A percentile compares a stretch with the other conserved stretches of the same genome.
Evolutionary conservation across 2,888 invertebrate species (phyloP).

Genomic region (Coecobrya sp.): DNA sequence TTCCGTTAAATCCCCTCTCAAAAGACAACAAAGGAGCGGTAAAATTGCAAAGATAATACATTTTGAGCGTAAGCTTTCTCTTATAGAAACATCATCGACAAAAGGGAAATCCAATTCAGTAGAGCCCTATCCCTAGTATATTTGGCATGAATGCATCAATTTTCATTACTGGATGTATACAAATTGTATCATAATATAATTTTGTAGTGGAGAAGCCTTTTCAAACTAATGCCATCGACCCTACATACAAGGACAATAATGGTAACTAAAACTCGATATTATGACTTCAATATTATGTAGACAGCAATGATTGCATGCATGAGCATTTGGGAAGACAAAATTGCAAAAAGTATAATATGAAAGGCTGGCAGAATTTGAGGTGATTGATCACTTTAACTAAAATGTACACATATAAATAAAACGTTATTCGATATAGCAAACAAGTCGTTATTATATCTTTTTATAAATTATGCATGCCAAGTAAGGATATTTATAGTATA

Average conservation of each 20-base stretch:
- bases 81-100: not conserved
- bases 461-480: too few species aligned
- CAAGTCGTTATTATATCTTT: too few species aligned
- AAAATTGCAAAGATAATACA: conserved; percentile 15
- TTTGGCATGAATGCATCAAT: not conserved
- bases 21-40: not conserved
- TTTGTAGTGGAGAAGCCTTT: not conserved
- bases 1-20: not conserved
- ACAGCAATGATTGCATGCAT: too few species aligned
- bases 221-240: conserved; percentile 16
- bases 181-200: not conserved
- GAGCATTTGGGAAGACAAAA: not conserved
- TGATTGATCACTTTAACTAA: conserved; percentile 17
- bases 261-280: too few species aligned
- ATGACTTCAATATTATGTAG: too few species aligned
- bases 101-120: conserved; percentile 8
- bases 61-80: not conserved
- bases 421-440: not conserved
- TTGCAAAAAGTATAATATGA: not conserved
- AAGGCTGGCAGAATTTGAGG: not conserved
- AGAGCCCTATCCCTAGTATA: not conserved
- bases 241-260: not conserved
- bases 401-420: not conserved
- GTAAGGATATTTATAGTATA: too few species aligned
- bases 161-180: not conserved